Evolutionary conservation across 2,888 invertebrate genomes (phyloP).

Genomic region (Allacma fusca): DNA sequence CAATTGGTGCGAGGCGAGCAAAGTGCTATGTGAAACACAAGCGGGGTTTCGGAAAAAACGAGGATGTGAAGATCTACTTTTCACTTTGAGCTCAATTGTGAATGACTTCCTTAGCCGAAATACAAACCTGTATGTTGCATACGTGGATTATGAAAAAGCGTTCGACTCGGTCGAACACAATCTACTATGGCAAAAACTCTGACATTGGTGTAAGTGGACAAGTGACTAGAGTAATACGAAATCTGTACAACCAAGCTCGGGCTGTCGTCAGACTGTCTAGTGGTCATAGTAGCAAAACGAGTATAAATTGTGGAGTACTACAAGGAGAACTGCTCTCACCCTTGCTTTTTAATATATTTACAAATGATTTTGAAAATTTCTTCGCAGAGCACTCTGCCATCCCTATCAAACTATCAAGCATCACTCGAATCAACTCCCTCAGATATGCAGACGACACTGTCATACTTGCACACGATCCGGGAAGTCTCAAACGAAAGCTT

Average conservation of each 20-base stretch:
- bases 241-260: slow-evolving; percentile 4
- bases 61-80: slow-evolving; percentile 34
- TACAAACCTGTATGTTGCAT: neutral
- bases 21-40: neutral
- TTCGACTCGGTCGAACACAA: slow-evolving; percentile 29
- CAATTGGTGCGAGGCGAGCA: neutral
- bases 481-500: too few relatives aligned
- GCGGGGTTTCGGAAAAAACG: neutral
- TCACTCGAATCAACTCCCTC: too few relatives aligned
- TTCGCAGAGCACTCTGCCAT: too few relatives aligned
- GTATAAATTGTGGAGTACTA: neutral
- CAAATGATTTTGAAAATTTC: too few relatives aligned
- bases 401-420: too few relatives aligned
- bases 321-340: slow-evolving; percentile 8
- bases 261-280: neutral
- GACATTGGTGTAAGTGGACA: slow-evolving; percentile 2
- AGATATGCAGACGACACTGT: too few relatives aligned
- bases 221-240: neutral
- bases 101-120: neutral
- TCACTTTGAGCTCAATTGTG: neutral
- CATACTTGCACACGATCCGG: too few relatives aligned
- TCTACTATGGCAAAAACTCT: neutral
- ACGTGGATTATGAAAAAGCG: slow-evolving; percentile 5
- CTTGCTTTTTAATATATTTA: neutral
- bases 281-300: neutral